Base-by-base conservation (phyloP, 2,888 invertebrate species). In the Amphimallon solstitiale region DNA sequence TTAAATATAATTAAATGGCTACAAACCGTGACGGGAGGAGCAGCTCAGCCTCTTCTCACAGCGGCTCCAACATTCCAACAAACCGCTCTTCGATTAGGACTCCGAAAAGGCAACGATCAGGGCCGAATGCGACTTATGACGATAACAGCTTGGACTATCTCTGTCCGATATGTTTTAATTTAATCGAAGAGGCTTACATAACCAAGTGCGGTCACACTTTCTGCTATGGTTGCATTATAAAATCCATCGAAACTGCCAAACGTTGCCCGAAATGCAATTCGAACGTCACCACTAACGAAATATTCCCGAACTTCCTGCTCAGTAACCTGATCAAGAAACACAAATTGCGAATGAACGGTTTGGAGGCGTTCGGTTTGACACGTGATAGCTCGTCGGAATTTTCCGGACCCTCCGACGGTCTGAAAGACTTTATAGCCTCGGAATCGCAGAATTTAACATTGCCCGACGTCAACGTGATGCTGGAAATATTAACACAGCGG, bases 151-250 rank as follows among this genome's bases (percentile, higher is more conserved):
- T 67, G 1, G 76, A 76, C 46, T 70, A 73, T n/a, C 69, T 71
- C 9, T 76, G 76, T 77, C 83, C 74, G 29, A 69, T 84, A 60
- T 97, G 97, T 83, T 93, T 95, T 82, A 93, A 94, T 80, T 84
- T 93, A 51, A 93, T 96, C 68, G 91, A 91, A 72, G 95, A 95
- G 81, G 95, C 96, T 0, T 91, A 94, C 81, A 94, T 96, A 76
- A 95, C 95, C 0, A 89, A 91, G 72, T 96, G 97, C 82, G 96
- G 96, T 0, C 96, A 97, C 80, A 95, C 95, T 1, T 97, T 94
- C 84, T 97, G 97, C 82, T 90, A 89, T 78, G 86, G 88, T 14
- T 97, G 96, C 81, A 92, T 96, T 52, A 82, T 84, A 15, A 87
- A 86, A 71, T 87, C 90, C 1, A 83, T 93, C 38, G 89, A 90